Conservation (phyloP, 2,888 invertebrate genomes). For the Empis livida region DNA sequence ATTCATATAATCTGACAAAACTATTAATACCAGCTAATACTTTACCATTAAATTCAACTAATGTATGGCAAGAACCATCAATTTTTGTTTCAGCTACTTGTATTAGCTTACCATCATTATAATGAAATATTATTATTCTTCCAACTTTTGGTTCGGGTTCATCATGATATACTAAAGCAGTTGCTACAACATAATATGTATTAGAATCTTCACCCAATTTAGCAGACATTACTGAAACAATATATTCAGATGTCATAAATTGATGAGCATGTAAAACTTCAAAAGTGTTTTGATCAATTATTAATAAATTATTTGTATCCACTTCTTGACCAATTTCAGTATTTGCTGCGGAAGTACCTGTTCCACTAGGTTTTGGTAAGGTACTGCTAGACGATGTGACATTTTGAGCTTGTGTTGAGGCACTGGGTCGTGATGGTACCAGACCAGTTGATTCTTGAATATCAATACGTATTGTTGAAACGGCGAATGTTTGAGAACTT, state of each 20-base stretch:
- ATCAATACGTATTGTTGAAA: slow-evolving; percentile 82
- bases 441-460: slow-evolving; percentile 64
- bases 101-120: slow-evolving; percentile 69
- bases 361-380: slow-evolving; percentile 36
- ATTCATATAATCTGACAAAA: slow-evolving; percentile 91
- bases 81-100: slow-evolving; percentile 93
- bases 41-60: slow-evolving; percentile 93
- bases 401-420: slow-evolving; percentile 63
- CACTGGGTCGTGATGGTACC: slow-evolving; percentile 53
- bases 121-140: slow-evolving; percentile 80
- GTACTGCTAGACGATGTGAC: slow-evolving; percentile 45
- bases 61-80: slow-evolving; percentile 85
- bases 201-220: slow-evolving; percentile 82
- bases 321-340: slow-evolving; percentile 61
- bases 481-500: slow-evolving; percentile 84
- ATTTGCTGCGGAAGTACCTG: slow-evolving; percentile 32
- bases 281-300: slow-evolving; percentile 94
- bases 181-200: slow-evolving; percentile 89
- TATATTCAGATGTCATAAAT: slow-evolving; percentile 80
- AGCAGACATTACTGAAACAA: slow-evolving; percentile 80
- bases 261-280: slow-evolving; percentile 94
- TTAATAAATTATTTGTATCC: slow-evolving; percentile 77
- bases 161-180: slow-evolving; percentile 86
- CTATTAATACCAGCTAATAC: slow-evolving; percentile 92
- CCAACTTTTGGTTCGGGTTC: slow-evolving; percentile 86